Base-by-base conservation (phyloP, 1,140 invertebrate species). In the Ganaspis sp. region DNA sequence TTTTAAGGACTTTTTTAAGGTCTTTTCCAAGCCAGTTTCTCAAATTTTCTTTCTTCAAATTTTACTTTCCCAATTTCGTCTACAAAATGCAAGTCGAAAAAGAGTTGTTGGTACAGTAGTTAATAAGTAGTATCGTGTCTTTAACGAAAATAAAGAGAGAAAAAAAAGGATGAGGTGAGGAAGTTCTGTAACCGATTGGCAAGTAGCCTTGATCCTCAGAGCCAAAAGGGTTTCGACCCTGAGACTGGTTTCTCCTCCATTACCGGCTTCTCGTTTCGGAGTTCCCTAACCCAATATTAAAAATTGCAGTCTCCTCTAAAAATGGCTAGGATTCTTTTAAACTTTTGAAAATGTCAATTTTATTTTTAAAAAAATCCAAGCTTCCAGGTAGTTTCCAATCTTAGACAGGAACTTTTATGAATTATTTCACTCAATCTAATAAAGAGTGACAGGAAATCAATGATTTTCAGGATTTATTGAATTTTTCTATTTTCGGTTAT, bases 191-290 rank as follows among this genome's bases (percentile, higher is more conserved):
- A 81, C 75, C 83, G 78, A 83, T 81, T 81, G 81, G 79, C 78
- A 69, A 80, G 74, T 71, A 81, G 80, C 80, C 83, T 83, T 84
- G 81, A 84, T 81, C 83, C 81, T 80, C 70, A 17, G 74, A 75
- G 76, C 69, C 78, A 53, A 79, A 84, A 83, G 83, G 83, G 81
- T 81, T 78, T 77, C 81, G 81, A 81, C 79, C 81, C 77, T 81
- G 71, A 78, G 83, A 83, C 83, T 84, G 81, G 83, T 81, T 83
- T 79, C 71, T 12, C 29, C 72, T 3, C n/a, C 79, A 83, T 74
- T 74, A 53, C 76, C 80, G 82, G 78, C 81, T 70, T 75, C 9
- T 64, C 69, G 12, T 15, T 58, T 73, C 53, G 8, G 9, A 58
- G 72, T 64, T 58, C 72, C 72, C 54, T 29, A 64, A 64, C 23